Evolutionary conservation across 1,140 invertebrate genomes (phyloP), one percentile per base, ranked within the genome.

Genomic region (Lutraria rhynchaena): DNA sequence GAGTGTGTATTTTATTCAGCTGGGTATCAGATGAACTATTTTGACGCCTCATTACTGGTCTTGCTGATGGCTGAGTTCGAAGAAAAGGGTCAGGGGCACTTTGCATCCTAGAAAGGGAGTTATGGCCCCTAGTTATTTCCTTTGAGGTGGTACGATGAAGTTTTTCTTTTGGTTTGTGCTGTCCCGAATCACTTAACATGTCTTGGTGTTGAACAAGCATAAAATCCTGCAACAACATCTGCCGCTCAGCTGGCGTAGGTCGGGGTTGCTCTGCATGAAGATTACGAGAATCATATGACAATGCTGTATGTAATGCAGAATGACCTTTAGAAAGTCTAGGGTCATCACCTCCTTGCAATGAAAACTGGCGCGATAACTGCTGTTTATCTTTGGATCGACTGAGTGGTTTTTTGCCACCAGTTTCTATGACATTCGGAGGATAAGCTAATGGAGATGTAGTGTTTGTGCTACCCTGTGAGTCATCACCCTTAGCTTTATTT

Each of bases 331-430:
- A 63, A 57, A 96, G 91, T 65, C 96, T 92, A 11, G 96, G 95
- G 92, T 97, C 96, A 84, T 94, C 95, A 3, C 92, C 92, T 0
- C 96, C 96, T 92, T 97, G 97, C 0, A 97, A 90, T 1, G 96
- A 96, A 13, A 58, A 70, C 61, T 83, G 81, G 5, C 77, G 85
- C 22, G 75, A 75, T 11, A 77, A 49, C 41, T 69, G 81, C 27
- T 83, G 63, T 57, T 60, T 85, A 22, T 60, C 74, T 44, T 22
- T 60, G 58, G 49, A 13, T 13, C 27, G 35, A 63, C 49, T 55
- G 19, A 46, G 13, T 31, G 63, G 35, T 35, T 81, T 49, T 35
- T 49, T 33, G 24, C 57, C 63, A 63, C 58, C 67, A 41, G 46
- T 67, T 58, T 51, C 22, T 33, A 53, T 29, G 58, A 83, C 57